Conservation (phyloP, 2,888 invertebrate species). For the Metopia argyrocephala region DNA sequence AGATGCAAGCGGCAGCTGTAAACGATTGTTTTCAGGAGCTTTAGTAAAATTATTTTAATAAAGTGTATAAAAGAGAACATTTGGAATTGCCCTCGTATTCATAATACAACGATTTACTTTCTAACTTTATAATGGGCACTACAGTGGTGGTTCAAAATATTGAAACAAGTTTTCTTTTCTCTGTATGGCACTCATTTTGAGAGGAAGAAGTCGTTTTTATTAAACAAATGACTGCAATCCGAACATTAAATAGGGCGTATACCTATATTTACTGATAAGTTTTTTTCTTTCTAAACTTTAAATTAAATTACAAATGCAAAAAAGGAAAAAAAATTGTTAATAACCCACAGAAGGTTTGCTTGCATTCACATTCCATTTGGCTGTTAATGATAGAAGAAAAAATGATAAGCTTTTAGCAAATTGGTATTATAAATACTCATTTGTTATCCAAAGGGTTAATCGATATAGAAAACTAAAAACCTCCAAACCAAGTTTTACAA, state of each 20-base stretch:
- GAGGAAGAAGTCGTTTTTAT: slow-evolving; percentile 10
- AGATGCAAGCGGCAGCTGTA: no score
- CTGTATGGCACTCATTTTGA: background rate
- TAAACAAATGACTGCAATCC: slow-evolving; percentile 2
- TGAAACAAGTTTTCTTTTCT: background rate
- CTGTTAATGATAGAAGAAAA: background rate
- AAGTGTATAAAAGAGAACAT: no score
- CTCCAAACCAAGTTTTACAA: background rate
- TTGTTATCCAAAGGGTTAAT: slow-evolving; percentile 20
- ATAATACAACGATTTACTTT: background rate
- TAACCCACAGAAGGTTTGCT: no score
- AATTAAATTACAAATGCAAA: background rate
- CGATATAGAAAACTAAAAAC: no score
- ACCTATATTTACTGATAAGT: background rate
- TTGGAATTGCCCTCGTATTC: no score
- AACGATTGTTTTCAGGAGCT: no score
- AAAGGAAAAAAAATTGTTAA: background rate
- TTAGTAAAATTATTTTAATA: no score
- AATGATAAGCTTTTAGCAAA: no score
- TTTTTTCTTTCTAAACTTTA: slow-evolving; percentile 3
- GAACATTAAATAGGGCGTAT: slow-evolving; percentile 33
- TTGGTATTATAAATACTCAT: no score
- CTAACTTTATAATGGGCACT: slow-evolving; percentile 5
- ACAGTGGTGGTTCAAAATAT: background rate
- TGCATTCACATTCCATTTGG: background rate